phyloP scores from a whole-genome alignment of 2,113 vertebrate genomes.

The Oryzias woworae region DNA sequence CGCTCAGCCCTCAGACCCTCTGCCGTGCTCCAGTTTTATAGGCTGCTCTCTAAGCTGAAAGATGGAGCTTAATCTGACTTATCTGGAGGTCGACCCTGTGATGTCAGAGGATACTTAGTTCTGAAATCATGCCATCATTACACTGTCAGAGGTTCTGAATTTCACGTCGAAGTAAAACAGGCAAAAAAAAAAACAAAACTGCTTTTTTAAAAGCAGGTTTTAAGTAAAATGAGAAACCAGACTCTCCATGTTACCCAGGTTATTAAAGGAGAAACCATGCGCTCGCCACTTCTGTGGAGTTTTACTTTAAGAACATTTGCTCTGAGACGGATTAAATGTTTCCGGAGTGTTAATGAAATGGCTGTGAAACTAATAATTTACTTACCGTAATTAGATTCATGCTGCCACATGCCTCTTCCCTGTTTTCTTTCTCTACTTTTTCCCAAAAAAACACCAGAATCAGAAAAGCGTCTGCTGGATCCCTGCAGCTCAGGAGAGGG shows the following conservation, averaged over 20 bases:
- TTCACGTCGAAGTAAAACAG: constrained; percentile 15
- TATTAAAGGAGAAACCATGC: too few relatives aligned
- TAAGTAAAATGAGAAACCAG: too few relatives aligned
- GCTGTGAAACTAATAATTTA: constrained; percentile 58
- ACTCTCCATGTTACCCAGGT: too few relatives aligned
- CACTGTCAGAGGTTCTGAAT: constrained; percentile 40
- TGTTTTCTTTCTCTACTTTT: constrained; percentile 55
- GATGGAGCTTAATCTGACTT: constrained; percentile 9
- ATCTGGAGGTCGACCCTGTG: constrained; percentile 18
- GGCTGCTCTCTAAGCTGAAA: constrained; percentile 9
- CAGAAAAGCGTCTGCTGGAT: constrained; percentile 57
- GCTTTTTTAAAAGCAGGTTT: background rate
- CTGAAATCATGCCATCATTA: constrained; percentile 48
- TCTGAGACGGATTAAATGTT: constrained; percentile 55
- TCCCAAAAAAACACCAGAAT: constrained; percentile 69
- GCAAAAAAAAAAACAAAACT: background rate
- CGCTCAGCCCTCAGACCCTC: background rate
- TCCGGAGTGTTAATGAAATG: constrained; percentile 52
- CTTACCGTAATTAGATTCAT: constrained; percentile 16
- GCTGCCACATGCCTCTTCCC: constrained; percentile 50
- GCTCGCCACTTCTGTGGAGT: background rate
- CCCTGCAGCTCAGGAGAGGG: constrained; percentile 54
- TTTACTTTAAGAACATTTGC: constrained; percentile 22
- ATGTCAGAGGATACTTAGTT: constrained; percentile 26
- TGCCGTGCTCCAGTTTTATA: constrained; percentile 3